These are phyloP conservation scores for Talpa occidentalis DNA, from an alignment of 2,113 vertebrate species.

Conservation along the genomic window DNA sequence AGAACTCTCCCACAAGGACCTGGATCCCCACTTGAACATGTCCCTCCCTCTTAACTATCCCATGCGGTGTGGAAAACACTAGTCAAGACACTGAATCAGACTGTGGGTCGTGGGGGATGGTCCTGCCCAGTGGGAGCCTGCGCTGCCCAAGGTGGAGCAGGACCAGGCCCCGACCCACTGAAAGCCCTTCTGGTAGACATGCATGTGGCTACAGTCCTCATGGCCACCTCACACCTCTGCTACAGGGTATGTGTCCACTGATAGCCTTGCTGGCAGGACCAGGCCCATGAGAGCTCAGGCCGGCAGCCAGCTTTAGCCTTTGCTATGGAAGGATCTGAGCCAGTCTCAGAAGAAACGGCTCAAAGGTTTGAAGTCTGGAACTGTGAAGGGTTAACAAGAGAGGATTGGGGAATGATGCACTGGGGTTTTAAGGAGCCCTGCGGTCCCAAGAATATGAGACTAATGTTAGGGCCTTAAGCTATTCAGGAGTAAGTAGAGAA, in stretches of 20 bases:
- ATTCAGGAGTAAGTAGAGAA: slow-evolving; percentile 93
- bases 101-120: slow-evolving; percentile 79
- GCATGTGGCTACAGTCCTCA: slow-evolving; percentile 93
- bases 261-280: slow-evolving; percentile 67
- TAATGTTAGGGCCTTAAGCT: slow-evolving; percentile 96
- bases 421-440: slow-evolving; percentile 87
- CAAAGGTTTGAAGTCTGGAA: slow-evolving; percentile 80
- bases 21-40: slow-evolving; percentile 93
- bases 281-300: slow-evolving; percentile 59
- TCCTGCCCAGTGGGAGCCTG: slow-evolving; percentile 74
- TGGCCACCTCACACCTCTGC: slow-evolving; percentile 93
- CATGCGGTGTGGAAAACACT: slow-evolving; percentile 73
- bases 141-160: slow-evolving; percentile 69
- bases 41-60: slow-evolving; percentile 78
- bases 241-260: slow-evolving; percentile 96
- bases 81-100: slow-evolving; percentile 87
- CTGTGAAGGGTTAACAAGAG: slow-evolving; percentile 84
- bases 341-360: slow-evolving; percentile 75
- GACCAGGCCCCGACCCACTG: slow-evolving; percentile 84
- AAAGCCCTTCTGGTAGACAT: slow-evolving; percentile 93
- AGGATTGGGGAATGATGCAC: slow-evolving; percentile 81
- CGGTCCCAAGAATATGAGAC: slow-evolving; percentile 88
- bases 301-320: slow-evolving; percentile 51
- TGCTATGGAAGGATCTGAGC: slow-evolving; percentile 76
- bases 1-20: slow-evolving; percentile 95